These are phyloP conservation scores for Mimumesa dahlbomi DNA, from an alignment of 2,888 invertebrate species.

Conservation along the genomic window DNA sequence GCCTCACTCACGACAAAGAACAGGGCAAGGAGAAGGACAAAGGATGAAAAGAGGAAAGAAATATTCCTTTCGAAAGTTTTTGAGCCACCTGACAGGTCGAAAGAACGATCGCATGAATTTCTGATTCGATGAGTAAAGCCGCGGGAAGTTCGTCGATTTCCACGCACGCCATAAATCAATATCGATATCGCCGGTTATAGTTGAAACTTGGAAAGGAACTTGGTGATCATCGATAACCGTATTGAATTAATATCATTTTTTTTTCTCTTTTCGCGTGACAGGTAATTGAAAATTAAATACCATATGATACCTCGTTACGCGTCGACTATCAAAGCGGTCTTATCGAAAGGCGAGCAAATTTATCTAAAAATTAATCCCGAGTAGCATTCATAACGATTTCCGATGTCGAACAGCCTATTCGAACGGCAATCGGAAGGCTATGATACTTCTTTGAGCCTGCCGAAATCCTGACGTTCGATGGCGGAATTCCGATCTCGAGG, in stretches of 20 bases:
- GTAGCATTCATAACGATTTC: too few species aligned
- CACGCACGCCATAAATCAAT: slow-evolving; percentile 53
- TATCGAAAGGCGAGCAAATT: background rate
- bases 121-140: slow-evolving; percentile 47
- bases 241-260: slow-evolving; percentile 32
- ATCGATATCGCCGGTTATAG: slow-evolving; percentile 10
- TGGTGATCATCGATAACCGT: slow-evolving; percentile 32
- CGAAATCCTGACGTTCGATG: too few species aligned
- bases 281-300: slow-evolving; percentile 27
- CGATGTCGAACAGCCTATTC: background rate
- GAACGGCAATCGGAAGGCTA: too few species aligned
- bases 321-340: background rate
- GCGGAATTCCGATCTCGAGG: too few species aligned
- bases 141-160: slow-evolving; percentile 38
- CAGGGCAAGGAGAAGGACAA: background rate
- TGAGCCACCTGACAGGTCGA: slow-evolving; percentile 54
- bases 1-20: slow-evolving; percentile 8
- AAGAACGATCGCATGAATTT: slow-evolving; percentile 59
- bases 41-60: slow-evolving; percentile 14
- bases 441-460: too few species aligned
- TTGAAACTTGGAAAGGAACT: slow-evolving; percentile 22
- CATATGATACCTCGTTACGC: too few species aligned
- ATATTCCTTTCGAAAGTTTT: slow-evolving; percentile 66
- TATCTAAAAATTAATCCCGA: background rate
- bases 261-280: background rate